Percentiles rank a stretch among this genome's conserved stretches.
These are phyloP conservation scores for Oryzias celebensis DNA, from an alignment of 2,113 vertebrate genomes.

Conservation along the genomic window DNA sequence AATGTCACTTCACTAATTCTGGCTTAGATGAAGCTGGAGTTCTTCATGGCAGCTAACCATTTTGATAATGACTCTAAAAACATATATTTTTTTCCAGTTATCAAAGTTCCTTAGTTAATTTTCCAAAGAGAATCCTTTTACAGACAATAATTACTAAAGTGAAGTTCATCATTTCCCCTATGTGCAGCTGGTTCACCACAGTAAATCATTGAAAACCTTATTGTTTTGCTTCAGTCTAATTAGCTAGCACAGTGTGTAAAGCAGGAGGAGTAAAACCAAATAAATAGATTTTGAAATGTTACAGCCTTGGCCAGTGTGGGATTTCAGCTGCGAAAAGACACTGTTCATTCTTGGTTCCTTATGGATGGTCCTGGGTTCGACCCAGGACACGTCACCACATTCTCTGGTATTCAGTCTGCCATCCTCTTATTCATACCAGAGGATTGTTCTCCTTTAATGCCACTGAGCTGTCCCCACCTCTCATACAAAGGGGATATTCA, in stretches of 20 bases:
- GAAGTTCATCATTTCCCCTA: constrained; percentile 10
- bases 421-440: constrained; percentile 24
- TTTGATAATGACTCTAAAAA: background rate
- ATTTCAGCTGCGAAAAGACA: constrained; percentile 11
- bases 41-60: too few species aligned
- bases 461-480: constrained; percentile 16
- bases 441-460: constrained; percentile 14
- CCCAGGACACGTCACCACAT: constrained; percentile 13
- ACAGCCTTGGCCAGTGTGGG: background rate
- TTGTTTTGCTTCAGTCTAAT: constrained; percentile 16
- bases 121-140: background rate
- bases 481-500: constrained; percentile 22
- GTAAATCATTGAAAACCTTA: background rate
- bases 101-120: constrained; percentile 4
- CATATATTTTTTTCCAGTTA: constrained; percentile 5
- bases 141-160: constrained; percentile 2
- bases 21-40: background rate
- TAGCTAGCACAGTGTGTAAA: constrained; percentile 8
- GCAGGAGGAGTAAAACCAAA: constrained; percentile 1
- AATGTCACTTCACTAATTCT: background rate
- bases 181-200: constrained; percentile 1
- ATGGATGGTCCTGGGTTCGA: constrained; percentile 22
- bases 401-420: constrained; percentile 1
- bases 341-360: constrained; percentile 20
- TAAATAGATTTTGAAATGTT: constrained; percentile 4